Percentiles rank a stretch among this genome's conserved stretches.
Conservation (phyloP, 35 echinoderm and acorn worm species). For the Stichopus chloronotus region DNA sequence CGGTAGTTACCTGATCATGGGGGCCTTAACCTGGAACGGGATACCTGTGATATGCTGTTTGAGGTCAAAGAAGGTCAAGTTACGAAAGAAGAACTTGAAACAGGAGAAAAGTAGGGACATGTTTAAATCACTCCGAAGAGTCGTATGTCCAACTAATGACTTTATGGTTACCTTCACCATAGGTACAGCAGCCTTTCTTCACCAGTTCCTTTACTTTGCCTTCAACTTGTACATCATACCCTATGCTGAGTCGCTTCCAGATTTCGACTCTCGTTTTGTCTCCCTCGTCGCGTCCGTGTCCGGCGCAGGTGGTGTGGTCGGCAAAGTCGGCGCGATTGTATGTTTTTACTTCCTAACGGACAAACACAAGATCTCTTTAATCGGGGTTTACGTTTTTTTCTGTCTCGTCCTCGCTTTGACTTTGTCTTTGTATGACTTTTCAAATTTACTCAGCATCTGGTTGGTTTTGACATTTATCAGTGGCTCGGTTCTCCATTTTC, state of each 20-base stretch:
- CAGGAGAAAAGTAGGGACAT: no score
- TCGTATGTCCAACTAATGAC: slow-evolving; percentile 7
- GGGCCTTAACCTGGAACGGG: not conserved
- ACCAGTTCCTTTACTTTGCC: slow-evolving; percentile 52
- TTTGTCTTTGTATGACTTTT: not conserved
- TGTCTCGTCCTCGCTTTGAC: not conserved
- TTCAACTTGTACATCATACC: slow-evolving; percentile 46
- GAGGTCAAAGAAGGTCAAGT: not conserved
- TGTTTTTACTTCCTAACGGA: not conserved
- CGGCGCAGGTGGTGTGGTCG: slow-evolving; percentile 15
- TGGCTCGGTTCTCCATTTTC: slow-evolving; percentile 13
- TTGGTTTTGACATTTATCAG: not conserved
- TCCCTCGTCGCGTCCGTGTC: slow-evolving; percentile 10
- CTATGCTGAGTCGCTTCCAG: not conserved
- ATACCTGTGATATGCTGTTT: not conserved
- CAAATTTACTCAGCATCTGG: not conserved
- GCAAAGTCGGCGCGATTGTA: not conserved
- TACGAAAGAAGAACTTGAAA: not conserved
- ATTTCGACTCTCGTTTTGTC: not conserved
- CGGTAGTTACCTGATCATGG: slow-evolving; percentile 14
- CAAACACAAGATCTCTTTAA: not conserved
- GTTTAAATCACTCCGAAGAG: no score
- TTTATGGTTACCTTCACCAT: not conserved
- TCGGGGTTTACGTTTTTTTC: not conserved
- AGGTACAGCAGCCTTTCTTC: not conserved